These are phyloP conservation scores for Lasioglossum baleicum DNA, from an alignment of 1,140 invertebrate genomes.

Conservation along the genomic window DNA sequence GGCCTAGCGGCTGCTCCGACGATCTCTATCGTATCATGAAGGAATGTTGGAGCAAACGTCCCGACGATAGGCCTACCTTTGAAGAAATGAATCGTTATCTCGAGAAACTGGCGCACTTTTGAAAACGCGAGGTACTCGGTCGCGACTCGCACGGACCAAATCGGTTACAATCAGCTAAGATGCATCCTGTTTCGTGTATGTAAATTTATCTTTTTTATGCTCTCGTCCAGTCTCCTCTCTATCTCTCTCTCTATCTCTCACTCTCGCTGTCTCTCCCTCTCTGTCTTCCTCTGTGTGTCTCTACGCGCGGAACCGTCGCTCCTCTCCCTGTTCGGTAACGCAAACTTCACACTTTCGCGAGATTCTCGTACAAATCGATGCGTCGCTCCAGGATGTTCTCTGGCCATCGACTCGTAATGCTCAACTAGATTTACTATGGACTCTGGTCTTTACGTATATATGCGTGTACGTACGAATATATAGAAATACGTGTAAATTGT, in stretches of 20 bases:
- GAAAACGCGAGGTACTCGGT: constrained; percentile 51
- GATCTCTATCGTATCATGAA: constrained; percentile 88
- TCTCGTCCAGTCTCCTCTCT: not conserved
- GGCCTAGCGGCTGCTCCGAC: constrained; percentile 82
- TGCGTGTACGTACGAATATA: too few relatives aligned
- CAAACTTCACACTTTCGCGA: too few relatives aligned
- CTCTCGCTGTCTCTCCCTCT: too few relatives aligned
- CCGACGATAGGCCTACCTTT: constrained; percentile 85
- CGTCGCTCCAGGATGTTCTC: constrained; percentile 69
- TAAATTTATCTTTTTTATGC: constrained; percentile 36
- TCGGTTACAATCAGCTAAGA: constrained; percentile 78
- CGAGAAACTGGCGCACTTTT: constrained; percentile 85
- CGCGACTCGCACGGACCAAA: constrained; percentile 74
- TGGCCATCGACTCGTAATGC: constrained; percentile 77
- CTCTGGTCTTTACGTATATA: constrained; percentile 51
- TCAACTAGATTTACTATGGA: constrained; percentile 77
- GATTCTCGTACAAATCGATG: constrained; percentile 12
- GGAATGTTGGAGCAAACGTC: constrained; percentile 87
- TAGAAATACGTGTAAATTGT: constrained; percentile 30
- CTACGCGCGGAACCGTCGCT: not conserved
- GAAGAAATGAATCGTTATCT: constrained; percentile 88
- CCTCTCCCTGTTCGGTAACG: too few relatives aligned
- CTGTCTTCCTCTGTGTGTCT: not conserved
- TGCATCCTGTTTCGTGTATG: constrained; percentile 63
- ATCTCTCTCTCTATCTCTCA: too few relatives aligned